Percentiles rank a stretch among this genome's conserved stretches.
phyloP scores from a whole-genome alignment of 2,888 invertebrate genomes.

The Drosophila niveifrons region DNA sequence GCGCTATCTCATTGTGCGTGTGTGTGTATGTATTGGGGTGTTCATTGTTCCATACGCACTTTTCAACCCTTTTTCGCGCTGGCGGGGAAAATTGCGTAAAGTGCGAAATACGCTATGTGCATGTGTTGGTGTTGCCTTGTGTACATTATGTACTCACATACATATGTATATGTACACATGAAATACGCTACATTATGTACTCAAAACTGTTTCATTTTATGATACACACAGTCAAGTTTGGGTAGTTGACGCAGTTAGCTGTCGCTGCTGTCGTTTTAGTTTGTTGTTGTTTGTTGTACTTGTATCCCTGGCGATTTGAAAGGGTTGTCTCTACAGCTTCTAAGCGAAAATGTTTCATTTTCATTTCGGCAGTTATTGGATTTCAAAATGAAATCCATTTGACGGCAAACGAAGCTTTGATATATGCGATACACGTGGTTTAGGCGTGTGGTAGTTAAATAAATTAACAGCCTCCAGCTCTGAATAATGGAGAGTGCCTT shows the following conservation, averaged over 20 bases:
- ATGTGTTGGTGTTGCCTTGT: constrained; percentile 27
- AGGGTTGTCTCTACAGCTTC: constrained; percentile 60
- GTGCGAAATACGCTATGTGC: constrained; percentile 65
- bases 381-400: constrained; percentile 82
- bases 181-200: constrained; percentile 63
- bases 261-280: background rate
- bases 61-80: constrained; percentile 77
- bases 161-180: constrained; percentile 39
- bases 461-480: constrained; percentile 70
- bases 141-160: constrained; percentile 44
- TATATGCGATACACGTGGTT: constrained; percentile 74
- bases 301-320: constrained; percentile 46
- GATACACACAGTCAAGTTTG: constrained; percentile 38
- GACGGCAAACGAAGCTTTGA: constrained; percentile 75
- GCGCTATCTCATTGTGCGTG: constrained; percentile 26
- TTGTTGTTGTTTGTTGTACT: constrained; percentile 8
- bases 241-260: constrained; percentile 30
- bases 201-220: constrained; percentile 71
- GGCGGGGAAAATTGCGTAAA: constrained; percentile 80
- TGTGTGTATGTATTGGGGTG: constrained; percentile 50
- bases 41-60: constrained; percentile 67
- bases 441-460: constrained; percentile 70
- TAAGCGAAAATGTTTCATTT: constrained; percentile 53
- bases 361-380: constrained; percentile 75
- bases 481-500: constrained; percentile 5